phyloP scores from a whole-genome alignment of 2,888 invertebrate species.

The Venusia cambrica region DNA sequence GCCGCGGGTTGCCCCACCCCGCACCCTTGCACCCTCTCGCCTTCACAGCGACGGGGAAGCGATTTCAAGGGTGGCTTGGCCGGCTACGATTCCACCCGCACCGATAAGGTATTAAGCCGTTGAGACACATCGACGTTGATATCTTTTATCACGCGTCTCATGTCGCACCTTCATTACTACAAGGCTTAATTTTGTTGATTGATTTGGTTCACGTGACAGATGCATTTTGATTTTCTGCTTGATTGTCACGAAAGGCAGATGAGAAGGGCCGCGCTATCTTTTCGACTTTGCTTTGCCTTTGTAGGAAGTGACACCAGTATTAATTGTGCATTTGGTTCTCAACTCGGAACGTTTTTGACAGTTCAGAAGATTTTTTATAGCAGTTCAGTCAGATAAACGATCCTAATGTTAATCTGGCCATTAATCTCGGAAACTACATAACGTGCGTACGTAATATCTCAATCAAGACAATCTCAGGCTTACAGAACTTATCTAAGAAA shows the following conservation, averaged over 20 bases:
- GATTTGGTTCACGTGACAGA: slow-evolving; percentile 33
- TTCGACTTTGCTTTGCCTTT: slow-evolving; percentile 4
- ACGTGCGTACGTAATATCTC: too few species aligned
- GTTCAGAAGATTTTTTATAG: too few species aligned
- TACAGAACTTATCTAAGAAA: too few species aligned
- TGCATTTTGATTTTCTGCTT: slow-evolving; percentile 9
- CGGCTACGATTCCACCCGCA: slow-evolving; percentile 52
- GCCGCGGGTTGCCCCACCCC: slow-evolving; percentile 55
- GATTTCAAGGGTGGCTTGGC: slow-evolving; percentile 67
- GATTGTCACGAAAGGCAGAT: neutral
- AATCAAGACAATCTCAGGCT: too few species aligned
- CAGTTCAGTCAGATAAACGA: too few species aligned
- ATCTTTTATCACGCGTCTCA: slow-evolving; percentile 50
- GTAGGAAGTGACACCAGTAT: too few species aligned
- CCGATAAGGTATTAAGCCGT: slow-evolving; percentile 66
- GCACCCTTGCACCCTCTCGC: slow-evolving; percentile 34
- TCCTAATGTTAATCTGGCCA: too few species aligned
- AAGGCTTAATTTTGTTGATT: slow-evolving; percentile 52
- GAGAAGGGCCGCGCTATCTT: slow-evolving; percentile 1
- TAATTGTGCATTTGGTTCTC: too few species aligned
- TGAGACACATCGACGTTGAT: slow-evolving; percentile 62
- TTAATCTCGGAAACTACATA: too few species aligned
- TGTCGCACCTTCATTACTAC: slow-evolving; percentile 44
- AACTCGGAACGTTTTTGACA: too few species aligned
- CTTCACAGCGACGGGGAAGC: slow-evolving; percentile 55